Base-by-base conservation (phyloP, 2,797 vertebrate genomes). In the Epinephelus coioides region DNA sequence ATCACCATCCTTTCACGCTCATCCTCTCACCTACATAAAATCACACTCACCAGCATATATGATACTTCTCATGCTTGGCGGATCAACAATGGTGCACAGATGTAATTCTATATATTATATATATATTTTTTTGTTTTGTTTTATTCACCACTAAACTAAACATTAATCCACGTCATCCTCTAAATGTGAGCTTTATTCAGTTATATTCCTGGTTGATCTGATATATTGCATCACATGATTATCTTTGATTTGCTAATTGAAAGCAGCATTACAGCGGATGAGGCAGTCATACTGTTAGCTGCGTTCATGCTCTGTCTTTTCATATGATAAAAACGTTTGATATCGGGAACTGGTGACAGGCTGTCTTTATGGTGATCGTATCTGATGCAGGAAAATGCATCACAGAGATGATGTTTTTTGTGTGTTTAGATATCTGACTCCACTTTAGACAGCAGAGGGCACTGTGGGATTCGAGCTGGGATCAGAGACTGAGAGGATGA, bases 401-500 rank as follows among this genome's bases (percentile, higher is more conserved):
- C 46, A 63, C 6, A 3, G 25, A 44, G 30, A 34, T 53, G 19
- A 19, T 55, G 15, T 50, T 64, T 55, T 38, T 4, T 40, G 7
- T 66, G 12, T 68, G 25, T 70, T 69, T 73, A 27, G 17, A 34
- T 65, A 57, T 73, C 49, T 75, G 54, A 59, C 25, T 77, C n/a
- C 64, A 21, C 14, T 74, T 64, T 18, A 2, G 40, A 19, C 93
- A 92, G 90, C 86, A 95, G 94, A 87, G 88, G 91, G 92, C 89
- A 44, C 80, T 92, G 87, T 89, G 74, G 77, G 66, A 71, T 57
- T 79, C 84, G 77, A 66, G 14, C 74, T 83, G 64, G 7, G 23
- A 73, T 71, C 53, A 65, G 17, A 79, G 38, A 69, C n/a, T 19
- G 11, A 50, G 34, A 47, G 19, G 21, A 74, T 21, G 56, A 63